Percentiles rank a stretch among this genome's conserved stretches.
phyloP scores from a whole-genome alignment of 1,140 invertebrate genomes.

The Lordiphosa collinella region DNA sequence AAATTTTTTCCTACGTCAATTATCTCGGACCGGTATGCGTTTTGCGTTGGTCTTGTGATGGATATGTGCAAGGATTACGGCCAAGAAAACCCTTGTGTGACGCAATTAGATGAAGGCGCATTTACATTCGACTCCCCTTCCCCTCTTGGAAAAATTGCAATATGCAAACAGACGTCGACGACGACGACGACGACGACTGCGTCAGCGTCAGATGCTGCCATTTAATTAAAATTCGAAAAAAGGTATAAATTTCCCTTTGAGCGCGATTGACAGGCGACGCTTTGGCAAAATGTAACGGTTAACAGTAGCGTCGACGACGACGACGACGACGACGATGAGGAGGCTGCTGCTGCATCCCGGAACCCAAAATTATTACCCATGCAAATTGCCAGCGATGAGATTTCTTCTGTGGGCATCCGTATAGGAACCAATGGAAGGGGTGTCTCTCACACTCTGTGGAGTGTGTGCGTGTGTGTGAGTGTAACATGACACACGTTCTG shows the following conservation, averaged over 20 bases:
- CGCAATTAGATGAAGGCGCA: slow-evolving; percentile 63
- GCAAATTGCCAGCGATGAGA: slow-evolving; percentile 56
- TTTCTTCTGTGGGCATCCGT: no score
- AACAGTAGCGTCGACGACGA: slow-evolving; percentile 18
- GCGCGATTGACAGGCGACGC: slow-evolving; percentile 54
- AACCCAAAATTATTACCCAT: slow-evolving; percentile 74
- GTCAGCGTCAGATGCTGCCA: slow-evolving; percentile 41
- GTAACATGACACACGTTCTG: slow-evolving; percentile 6
- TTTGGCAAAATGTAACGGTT: slow-evolving; percentile 46
- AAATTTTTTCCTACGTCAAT: slow-evolving; percentile 60
- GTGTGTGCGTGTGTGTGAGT: background rate
- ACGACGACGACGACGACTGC: background rate
- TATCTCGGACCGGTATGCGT: slow-evolving; percentile 41
- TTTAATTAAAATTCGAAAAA: slow-evolving; percentile 71
- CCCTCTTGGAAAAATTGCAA: slow-evolving; percentile 43
- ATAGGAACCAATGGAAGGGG: no score
- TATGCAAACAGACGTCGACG: slow-evolving; percentile 55
- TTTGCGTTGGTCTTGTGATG: slow-evolving; percentile 22
- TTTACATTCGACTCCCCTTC: slow-evolving; percentile 41
- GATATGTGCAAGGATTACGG: slow-evolving; percentile 12
- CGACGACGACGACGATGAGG: slow-evolving; percentile 10
- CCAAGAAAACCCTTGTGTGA: slow-evolving; percentile 34
- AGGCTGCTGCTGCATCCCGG: background rate
- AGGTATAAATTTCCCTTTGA: slow-evolving; percentile 71
- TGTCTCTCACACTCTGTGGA: no score